phyloP scores from a whole-genome alignment of 2,888 invertebrate genomes.

The Agapostemon virescens region DNA sequence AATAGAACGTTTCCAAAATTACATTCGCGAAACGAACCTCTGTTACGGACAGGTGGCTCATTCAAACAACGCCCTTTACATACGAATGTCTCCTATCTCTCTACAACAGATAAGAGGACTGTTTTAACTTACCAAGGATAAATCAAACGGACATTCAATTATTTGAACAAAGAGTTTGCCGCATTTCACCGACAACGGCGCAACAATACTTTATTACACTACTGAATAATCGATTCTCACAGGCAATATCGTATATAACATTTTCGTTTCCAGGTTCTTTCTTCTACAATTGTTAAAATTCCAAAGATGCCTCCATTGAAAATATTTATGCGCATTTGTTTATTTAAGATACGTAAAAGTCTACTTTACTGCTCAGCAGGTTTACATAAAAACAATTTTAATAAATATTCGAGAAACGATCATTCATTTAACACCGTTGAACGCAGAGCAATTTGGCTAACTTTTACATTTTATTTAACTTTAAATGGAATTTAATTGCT shows the following conservation, averaged over 20 bases:
- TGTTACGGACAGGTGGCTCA: not conserved
- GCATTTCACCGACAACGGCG: not conserved
- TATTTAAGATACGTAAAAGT: too few relatives aligned
- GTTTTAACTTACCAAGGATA: not conserved
- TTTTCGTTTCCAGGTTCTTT: constrained; percentile 3
- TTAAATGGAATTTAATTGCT: too few relatives aligned
- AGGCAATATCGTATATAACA: constrained; percentile 9
- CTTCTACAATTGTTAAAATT: too few relatives aligned
- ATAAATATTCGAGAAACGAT: not conserved
- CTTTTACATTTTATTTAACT: too few relatives aligned
- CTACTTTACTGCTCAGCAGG: too few relatives aligned
- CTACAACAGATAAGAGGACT: not conserved
- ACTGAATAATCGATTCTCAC: constrained; percentile 24
- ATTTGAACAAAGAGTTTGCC: not conserved
- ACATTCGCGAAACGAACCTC: not conserved
- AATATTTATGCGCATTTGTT: too few relatives aligned
- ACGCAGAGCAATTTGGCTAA: too few relatives aligned
- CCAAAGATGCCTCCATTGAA: too few relatives aligned
- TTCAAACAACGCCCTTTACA: not conserved
- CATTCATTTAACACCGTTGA: not conserved
- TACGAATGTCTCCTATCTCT: not conserved
- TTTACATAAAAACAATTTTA: not conserved
- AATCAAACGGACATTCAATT: not conserved
- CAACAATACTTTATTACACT: constrained; percentile 11
- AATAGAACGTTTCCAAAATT: not conserved